phyloP scores from a whole-genome alignment of 2,797 vertebrate species.

The Champsocephalus esox region DNA sequence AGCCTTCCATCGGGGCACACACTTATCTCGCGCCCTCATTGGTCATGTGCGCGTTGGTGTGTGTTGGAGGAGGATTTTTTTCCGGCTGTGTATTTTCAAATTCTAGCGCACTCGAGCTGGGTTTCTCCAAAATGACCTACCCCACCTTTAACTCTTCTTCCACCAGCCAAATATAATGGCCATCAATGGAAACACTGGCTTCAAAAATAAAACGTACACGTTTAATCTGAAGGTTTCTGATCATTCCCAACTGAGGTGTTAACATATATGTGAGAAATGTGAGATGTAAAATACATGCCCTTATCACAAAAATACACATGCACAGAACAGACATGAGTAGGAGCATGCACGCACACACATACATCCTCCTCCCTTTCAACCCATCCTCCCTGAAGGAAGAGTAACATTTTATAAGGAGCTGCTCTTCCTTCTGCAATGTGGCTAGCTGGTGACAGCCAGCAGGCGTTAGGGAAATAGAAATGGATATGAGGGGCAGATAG shows the following conservation, averaged over 20 bases:
- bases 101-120: too few species aligned
- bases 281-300: constrained; percentile 9
- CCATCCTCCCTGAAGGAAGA: constrained; percentile 31
- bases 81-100: too few species aligned
- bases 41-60: too few species aligned
- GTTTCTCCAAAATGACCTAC: too few species aligned
- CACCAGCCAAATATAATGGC: constrained; percentile 26
- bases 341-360: constrained; percentile 9
- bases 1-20: too few species aligned
- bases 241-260: constrained; percentile 59
- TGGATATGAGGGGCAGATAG: constrained; percentile 57
- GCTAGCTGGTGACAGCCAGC: constrained; percentile 51
- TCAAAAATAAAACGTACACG: neutral
- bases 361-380: constrained; percentile 25
- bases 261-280: constrained; percentile 53
- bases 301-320: constrained; percentile 31
- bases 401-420: constrained; percentile 25
- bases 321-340: constrained; percentile 28
- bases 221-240: constrained; percentile 29
- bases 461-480: constrained; percentile 58
- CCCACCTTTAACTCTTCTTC: neutral
- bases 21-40: too few species aligned
- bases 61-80: too few species aligned
- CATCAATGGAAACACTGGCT: neutral
- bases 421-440: constrained; percentile 27